Evolutionary conservation across 1,140 invertebrate genomes (phyloP).

Genomic region (Drosophila guanche): DNA sequence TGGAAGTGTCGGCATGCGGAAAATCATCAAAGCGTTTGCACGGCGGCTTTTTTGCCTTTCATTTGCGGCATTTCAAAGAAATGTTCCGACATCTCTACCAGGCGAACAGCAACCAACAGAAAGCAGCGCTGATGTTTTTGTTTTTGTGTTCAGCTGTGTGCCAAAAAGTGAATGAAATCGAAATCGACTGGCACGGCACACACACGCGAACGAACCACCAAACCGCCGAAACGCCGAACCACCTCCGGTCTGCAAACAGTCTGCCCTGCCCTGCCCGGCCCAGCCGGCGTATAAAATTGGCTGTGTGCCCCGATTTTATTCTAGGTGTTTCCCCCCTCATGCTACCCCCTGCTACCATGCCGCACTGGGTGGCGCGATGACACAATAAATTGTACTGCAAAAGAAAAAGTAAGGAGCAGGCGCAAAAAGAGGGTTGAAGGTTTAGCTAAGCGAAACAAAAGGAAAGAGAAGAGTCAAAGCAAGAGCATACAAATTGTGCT

Average conservation of each 20-base stretch:
- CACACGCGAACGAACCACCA: constrained; percentile 35
- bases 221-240: constrained; percentile 45
- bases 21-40: constrained; percentile 79
- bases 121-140: constrained; percentile 52
- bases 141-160: constrained; percentile 36
- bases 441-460: too few relatives aligned
- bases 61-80: constrained; percentile 78
- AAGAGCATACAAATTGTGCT: too few relatives aligned
- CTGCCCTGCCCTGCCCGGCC: background rate
- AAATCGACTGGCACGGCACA: constrained; percentile 44
- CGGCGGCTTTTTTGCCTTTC: constrained; percentile 74
- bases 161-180: constrained; percentile 74
- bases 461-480: too few relatives aligned
- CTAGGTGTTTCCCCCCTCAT: constrained; percentile 34
- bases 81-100: constrained; percentile 76
- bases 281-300: constrained; percentile 69
- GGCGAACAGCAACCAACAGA: constrained; percentile 66
- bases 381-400: background rate
- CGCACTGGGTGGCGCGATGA: too few relatives aligned
- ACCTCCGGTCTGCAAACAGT: constrained; percentile 4
- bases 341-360: too few relatives aligned
- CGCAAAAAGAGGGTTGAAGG: too few relatives aligned
- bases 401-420: background rate
- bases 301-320: constrained; percentile 77
- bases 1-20: constrained; percentile 66